These are phyloP conservation scores for Bombylius discolor DNA, from an alignment of 2,888 invertebrate species.

Conservation along the genomic window DNA sequence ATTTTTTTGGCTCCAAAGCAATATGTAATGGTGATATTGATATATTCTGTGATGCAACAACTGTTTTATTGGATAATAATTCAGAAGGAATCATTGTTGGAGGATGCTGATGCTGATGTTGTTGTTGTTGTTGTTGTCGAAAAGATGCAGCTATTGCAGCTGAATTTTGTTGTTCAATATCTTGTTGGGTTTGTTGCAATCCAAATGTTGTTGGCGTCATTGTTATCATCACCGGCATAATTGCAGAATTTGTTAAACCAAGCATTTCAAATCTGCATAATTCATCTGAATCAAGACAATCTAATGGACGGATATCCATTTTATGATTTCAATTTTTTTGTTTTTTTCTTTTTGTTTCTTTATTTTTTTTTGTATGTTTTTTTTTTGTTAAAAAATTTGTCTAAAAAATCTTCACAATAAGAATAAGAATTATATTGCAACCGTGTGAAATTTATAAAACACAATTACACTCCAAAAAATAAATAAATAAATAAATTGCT, in stretches of 20 bases:
- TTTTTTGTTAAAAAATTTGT: no score
- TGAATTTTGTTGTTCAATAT: slow-evolving; percentile 1
- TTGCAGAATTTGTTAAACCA: slow-evolving; percentile 20
- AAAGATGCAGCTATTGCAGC: background rate
- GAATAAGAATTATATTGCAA: no score
- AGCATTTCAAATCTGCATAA: slow-evolving; percentile 33
- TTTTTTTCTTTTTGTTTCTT: no score
- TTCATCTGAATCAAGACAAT: slow-evolving; percentile 26
- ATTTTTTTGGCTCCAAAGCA: background rate
- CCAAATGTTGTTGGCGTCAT: slow-evolving; percentile 22
- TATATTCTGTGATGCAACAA: background rate
- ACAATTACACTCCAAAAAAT: no score
- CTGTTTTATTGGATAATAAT: background rate
- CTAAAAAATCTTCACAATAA: no score
- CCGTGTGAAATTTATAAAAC: no score
- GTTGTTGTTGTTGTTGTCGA: background rate
- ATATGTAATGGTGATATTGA: background rate
- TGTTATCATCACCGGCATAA: slow-evolving; percentile 34
- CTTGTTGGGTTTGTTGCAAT: slow-evolving; percentile 10
- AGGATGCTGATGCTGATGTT: background rate
- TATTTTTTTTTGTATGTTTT: no score
- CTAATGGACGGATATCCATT: slow-evolving; percentile 32
- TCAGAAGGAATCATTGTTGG: no score
- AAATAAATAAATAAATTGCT: no score
- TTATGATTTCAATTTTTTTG: no score